Conservation (phyloP, 2,888 invertebrate species). For the Tigriopus californicus region DNA sequence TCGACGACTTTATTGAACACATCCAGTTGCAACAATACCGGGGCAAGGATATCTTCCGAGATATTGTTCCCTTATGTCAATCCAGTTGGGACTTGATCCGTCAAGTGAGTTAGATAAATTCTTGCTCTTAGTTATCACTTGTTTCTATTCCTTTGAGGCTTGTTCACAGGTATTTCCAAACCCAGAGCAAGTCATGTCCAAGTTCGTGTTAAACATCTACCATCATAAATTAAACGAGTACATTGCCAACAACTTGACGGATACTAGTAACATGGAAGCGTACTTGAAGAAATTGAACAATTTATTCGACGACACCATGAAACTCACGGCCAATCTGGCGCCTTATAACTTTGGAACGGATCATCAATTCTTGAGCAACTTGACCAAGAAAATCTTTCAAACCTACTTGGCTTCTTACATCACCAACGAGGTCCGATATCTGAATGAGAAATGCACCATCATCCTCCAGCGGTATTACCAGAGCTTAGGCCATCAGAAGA, state of each 20-base stretch:
- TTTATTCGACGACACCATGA: slow-evolving; percentile 63
- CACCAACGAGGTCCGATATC: slow-evolving; percentile 49
- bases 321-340: slow-evolving; percentile 50
- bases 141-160: slow-evolving; percentile 17
- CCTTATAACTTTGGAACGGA: slow-evolving; percentile 58
- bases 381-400: slow-evolving; percentile 60
- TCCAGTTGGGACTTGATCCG: slow-evolving; percentile 25
- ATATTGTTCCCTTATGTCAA: slow-evolving; percentile 31
- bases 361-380: slow-evolving; percentile 51
- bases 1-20: slow-evolving; percentile 90
- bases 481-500: slow-evolving; percentile 83
- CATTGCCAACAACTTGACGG: slow-evolving; percentile 23
- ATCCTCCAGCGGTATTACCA: slow-evolving; percentile 72
- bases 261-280: slow-evolving; percentile 61
- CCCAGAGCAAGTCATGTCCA: slow-evolving; percentile 92
- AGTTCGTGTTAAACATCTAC: slow-evolving; percentile 88
- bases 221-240: slow-evolving; percentile 46
- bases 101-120: slow-evolving; percentile 4
- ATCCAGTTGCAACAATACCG: slow-evolving; percentile 38
- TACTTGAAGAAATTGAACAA: slow-evolving; percentile 75
- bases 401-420: slow-evolving; percentile 50
- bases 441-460: slow-evolving; percentile 53
- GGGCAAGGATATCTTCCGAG: slow-evolving; percentile 29
- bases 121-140: neutral
- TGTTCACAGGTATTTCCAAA: slow-evolving; percentile 66